These are phyloP conservation scores for Platalea minor DNA, from an alignment of 2,797 vertebrate species.

Conservation along the genomic window DNA sequence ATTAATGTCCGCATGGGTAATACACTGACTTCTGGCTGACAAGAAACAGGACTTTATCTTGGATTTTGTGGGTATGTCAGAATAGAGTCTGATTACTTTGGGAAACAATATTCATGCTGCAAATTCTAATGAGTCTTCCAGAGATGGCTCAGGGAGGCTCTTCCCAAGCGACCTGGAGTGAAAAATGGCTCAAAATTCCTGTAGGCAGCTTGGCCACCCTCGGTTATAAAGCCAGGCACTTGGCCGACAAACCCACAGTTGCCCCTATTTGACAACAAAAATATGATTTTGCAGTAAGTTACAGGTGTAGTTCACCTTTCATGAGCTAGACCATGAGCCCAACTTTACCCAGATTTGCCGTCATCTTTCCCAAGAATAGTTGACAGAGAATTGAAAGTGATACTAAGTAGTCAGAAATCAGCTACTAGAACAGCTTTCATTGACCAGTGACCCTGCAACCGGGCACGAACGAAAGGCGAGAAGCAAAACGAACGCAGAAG, in stretches of 20 bases:
- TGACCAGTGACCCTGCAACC: background rate
- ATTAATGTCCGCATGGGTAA: background rate
- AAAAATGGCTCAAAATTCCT: background rate
- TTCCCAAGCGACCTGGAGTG: background rate
- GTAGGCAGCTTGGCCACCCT: background rate
- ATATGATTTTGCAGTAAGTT: background rate
- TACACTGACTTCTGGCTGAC: background rate
- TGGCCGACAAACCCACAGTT: background rate
- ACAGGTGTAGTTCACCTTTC: background rate
- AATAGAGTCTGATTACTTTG: background rate
- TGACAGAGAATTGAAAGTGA: background rate
- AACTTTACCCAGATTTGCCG: background rate
- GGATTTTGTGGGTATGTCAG: background rate
- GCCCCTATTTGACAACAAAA: background rate
- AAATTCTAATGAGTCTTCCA: constrained; percentile 17
- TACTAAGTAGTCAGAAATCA: background rate
- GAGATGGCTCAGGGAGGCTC: background rate
- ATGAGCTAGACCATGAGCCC: background rate
- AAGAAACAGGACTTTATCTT: background rate
- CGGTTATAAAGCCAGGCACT: background rate
- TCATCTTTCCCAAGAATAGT: background rate
- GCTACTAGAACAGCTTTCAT: background rate
- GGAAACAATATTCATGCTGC: background rate
- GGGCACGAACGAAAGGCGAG: background rate
- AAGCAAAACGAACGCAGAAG: background rate